phyloP scores from a whole-genome alignment of 2,113 vertebrate genomes.

The Chunga burmeisteri region DNA sequence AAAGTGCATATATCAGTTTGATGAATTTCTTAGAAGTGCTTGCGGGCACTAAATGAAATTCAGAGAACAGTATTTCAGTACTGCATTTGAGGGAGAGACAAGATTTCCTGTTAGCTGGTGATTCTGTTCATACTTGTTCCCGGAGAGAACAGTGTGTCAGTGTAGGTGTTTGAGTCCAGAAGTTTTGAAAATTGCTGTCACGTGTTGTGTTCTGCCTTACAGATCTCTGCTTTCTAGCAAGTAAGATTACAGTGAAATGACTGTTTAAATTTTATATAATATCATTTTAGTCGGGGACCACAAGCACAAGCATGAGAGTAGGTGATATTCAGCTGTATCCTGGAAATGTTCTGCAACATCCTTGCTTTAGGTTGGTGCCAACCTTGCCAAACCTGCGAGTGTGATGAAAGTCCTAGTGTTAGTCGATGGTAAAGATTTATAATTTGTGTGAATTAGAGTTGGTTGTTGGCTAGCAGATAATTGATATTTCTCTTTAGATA shows the following conservation, averaged over 20 bases:
- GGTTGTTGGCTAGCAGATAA: not conserved
- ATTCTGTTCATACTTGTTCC: not conserved
- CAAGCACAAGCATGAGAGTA: too few species aligned
- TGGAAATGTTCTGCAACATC: not conserved
- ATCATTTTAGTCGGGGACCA: not conserved
- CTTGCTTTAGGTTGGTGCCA: not conserved
- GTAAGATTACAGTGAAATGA: not conserved
- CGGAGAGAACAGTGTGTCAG: rapidly evolving
- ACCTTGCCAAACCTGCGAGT: not conserved
- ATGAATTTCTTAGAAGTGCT: not conserved
- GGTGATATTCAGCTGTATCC: not conserved
- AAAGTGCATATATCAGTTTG: not conserved
- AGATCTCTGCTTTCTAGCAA: not conserved
- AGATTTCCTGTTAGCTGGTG: not conserved
- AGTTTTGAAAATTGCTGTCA: not conserved
- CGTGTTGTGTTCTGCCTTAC: not conserved
- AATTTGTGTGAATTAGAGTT: not conserved
- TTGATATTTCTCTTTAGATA: not conserved
- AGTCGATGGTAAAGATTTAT: not conserved
- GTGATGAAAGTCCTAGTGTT: not conserved
- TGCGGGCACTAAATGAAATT: not conserved
- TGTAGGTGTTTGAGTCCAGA: too few species aligned
- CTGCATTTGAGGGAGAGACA: not conserved
- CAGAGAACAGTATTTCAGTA: not conserved
- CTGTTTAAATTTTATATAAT: not conserved